Percentiles rank a stretch among this genome's conserved stretches.
phyloP scores from a whole-genome alignment of 2,113 vertebrate genomes.

The Cariama cristata region DNA sequence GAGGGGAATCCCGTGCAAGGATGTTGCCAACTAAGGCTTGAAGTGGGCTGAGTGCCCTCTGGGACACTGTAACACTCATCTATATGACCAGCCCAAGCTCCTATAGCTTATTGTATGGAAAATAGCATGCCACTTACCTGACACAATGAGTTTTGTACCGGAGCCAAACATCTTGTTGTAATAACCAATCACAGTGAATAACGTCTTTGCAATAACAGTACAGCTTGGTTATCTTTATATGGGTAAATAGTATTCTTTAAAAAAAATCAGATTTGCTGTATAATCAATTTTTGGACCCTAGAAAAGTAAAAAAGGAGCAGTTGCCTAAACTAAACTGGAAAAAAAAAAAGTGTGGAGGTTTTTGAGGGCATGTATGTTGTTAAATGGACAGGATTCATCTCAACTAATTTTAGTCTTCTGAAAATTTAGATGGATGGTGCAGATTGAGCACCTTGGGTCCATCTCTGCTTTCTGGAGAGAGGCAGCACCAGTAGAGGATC shows the following conservation, averaged over 20 bases:
- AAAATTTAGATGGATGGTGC: background rate
- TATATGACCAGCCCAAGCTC: background rate
- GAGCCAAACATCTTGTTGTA: background rate
- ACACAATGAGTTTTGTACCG: slow-evolving; percentile 34
- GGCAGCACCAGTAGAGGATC: background rate
- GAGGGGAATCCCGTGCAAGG: background rate
- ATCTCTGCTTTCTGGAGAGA: background rate
- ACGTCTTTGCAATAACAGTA: slow-evolving; percentile 5
- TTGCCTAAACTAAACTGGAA: background rate
- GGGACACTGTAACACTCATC: background rate
- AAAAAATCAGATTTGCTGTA: background rate
- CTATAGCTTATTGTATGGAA: background rate
- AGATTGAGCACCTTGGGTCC: background rate
- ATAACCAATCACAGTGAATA: background rate
- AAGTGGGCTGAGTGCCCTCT: background rate
- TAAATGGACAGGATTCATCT: background rate
- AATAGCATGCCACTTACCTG: background rate
- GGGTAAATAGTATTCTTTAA: background rate
- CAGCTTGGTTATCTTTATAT: background rate
- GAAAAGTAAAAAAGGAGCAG: background rate
- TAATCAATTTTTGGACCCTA: background rate
- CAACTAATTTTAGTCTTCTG: background rate
- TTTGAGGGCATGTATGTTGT: fast-evolving
- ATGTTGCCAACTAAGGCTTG: background rate
- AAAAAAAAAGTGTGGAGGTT: background rate